A percentile compares a stretch with the other conserved stretches of the same genome.
Evolutionary conservation across 2,888 invertebrate species (phyloP).

Genomic region (Xylota sylvarum): DNA sequence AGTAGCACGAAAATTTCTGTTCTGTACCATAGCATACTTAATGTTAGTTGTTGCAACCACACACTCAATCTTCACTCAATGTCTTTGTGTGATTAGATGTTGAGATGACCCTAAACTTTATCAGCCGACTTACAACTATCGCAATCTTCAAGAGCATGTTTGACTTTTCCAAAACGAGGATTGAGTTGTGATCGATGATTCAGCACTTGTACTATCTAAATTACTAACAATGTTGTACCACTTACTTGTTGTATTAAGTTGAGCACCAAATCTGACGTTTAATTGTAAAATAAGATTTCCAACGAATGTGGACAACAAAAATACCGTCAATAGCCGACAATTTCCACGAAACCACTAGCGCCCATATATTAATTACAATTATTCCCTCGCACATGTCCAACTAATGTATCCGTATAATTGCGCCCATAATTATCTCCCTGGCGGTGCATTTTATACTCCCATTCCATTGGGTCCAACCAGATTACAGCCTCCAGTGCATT

Average conservation of each 20-base stretch:
- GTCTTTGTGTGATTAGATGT: too few species aligned
- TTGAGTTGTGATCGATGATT: too few species aligned
- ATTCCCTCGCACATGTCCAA: constrained; percentile 38
- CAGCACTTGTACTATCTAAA: too few species aligned
- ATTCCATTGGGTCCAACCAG: constrained; percentile 64
- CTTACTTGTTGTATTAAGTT: neutral
- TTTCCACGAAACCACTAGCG: constrained; percentile 48
- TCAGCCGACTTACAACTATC: too few species aligned
- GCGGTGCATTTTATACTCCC: constrained; percentile 47
- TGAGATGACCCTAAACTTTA: too few species aligned
- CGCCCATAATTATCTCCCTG: constrained; percentile 50
- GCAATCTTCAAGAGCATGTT: too few species aligned
- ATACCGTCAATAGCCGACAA: constrained; percentile 41
- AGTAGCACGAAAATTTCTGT: too few species aligned
- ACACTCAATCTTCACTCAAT: too few species aligned
- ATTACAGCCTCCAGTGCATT: constrained; percentile 33
- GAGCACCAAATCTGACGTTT: constrained; percentile 50
- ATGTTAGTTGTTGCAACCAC: too few species aligned
- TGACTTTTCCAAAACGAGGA: too few species aligned
- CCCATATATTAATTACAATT: constrained; percentile 72
- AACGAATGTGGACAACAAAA: constrained; percentile 10
- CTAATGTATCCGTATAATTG: constrained; percentile 63
- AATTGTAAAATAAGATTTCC: constrained; percentile 52
- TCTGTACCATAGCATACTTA: too few species aligned
- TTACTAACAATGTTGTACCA: too few species aligned